Conservation (phyloP, 1,140 invertebrate genomes). For the Asbolus verrucosus region DNA sequence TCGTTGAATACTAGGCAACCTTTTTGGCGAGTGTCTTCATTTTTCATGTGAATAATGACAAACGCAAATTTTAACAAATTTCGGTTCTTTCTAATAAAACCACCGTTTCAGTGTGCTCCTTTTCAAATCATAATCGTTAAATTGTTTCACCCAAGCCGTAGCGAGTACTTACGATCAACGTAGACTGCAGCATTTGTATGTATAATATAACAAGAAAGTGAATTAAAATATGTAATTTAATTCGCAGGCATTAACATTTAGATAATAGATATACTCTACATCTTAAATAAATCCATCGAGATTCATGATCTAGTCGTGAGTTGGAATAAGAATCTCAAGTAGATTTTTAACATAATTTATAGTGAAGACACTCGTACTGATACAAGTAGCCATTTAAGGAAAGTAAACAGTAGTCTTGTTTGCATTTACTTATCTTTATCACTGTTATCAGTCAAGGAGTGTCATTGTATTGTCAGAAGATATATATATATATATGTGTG, state of each 20-base stretch:
- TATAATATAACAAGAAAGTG: too few species aligned
- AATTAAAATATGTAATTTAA: too few species aligned
- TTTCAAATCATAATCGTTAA: too few species aligned
- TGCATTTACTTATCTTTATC: slow-evolving; percentile 44
- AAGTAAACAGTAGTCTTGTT: slow-evolving; percentile 43
- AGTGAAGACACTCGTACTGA: slow-evolving; percentile 23
- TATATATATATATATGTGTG: too few species aligned
- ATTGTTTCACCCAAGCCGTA: too few species aligned
- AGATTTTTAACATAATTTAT: slow-evolving; percentile 31
- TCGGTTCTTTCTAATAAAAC: slow-evolving; percentile 6
- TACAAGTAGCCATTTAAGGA: slow-evolving; percentile 24
- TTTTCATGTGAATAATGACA: too few species aligned
- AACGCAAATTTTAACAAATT: too few species aligned
- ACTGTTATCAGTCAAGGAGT: slow-evolving; percentile 43
- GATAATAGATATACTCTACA: too few species aligned
- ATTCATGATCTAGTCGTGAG: slow-evolving; percentile 18
- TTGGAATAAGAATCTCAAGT: slow-evolving; percentile 13
- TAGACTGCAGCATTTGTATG: too few species aligned
- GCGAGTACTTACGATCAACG: too few species aligned
- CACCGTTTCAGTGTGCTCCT: too few species aligned
- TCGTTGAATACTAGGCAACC: not conserved
- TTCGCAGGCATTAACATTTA: too few species aligned
- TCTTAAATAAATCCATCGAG: slow-evolving; percentile 13
- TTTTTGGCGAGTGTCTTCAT: not conserved
- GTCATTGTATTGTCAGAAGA: slow-evolving; percentile 37